Percentiles rank a stretch among this genome's conserved stretches.
These are phyloP conservation scores for Orthonyx spaldingii DNA, from an alignment of 2,113 vertebrate species.

Conservation along the genomic window DNA sequence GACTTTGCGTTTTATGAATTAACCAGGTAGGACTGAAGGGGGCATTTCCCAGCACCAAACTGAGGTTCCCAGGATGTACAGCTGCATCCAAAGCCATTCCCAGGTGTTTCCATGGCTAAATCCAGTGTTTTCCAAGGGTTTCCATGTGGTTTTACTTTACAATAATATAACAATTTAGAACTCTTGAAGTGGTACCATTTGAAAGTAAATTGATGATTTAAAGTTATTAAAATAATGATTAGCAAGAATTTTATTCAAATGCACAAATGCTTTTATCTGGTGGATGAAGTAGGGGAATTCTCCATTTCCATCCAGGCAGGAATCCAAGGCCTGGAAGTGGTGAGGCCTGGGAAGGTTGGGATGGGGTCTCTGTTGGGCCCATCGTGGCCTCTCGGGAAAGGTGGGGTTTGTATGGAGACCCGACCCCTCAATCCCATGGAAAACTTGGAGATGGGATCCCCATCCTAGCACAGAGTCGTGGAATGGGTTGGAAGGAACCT, in stretches of 20 bases:
- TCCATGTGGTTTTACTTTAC: background rate
- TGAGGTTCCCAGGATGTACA: background rate
- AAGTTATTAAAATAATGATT: background rate
- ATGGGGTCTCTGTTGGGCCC: background rate
- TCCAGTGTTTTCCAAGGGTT: background rate
- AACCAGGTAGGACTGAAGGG: background rate
- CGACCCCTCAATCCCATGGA: background rate
- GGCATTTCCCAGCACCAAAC: background rate
- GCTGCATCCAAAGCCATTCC: background rate
- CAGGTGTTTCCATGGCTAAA: background rate
- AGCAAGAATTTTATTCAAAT: background rate
- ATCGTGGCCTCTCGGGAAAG: accelerated
- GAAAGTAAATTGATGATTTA: background rate
- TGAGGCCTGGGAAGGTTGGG: background rate
- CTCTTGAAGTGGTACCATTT: background rate
- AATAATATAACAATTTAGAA: background rate
- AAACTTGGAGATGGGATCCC: background rate
- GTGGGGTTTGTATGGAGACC: accelerated
- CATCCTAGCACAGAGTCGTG: background rate
- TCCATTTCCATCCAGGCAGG: background rate
- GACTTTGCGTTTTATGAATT: background rate
- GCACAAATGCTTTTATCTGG: background rate
- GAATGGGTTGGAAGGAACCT: background rate
- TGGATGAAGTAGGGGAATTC: background rate
- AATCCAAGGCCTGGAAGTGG: background rate